phyloP scores from a whole-genome alignment of 2,113 vertebrate genomes.

The Rhea pennata region DNA sequence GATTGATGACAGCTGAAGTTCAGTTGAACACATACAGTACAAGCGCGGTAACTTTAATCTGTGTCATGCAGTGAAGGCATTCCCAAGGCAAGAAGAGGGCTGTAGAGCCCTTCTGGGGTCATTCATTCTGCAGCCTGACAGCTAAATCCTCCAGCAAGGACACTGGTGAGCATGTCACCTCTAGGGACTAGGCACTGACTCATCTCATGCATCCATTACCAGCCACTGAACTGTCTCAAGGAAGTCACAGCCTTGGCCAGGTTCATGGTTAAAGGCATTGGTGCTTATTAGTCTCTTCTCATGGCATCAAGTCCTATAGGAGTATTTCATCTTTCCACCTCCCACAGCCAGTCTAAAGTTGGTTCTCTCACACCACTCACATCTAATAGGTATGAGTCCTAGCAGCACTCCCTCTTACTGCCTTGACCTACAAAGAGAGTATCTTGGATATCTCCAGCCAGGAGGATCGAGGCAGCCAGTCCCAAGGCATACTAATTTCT shows the following conservation, averaged over 20 bases:
- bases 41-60: not conserved
- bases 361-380: not conserved
- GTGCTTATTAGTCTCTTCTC: not conserved
- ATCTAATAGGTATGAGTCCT: not conserved
- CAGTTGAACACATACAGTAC: no score
- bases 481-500: fast-evolving
- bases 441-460: not conserved
- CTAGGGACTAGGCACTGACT: not conserved
- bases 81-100: not conserved
- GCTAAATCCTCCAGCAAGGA: not conserved
- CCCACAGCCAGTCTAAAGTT: not conserved
- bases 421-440: not conserved
- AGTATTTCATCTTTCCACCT: not conserved
- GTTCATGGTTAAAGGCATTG: not conserved
- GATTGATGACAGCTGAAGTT: not conserved
- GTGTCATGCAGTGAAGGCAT: fast-evolving
- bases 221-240: not conserved
- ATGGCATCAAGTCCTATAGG: not conserved
- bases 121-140: not conserved
- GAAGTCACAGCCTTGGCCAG: not conserved
- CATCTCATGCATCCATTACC: not conserved
- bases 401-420: not conserved
- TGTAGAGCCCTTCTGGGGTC: not conserved
- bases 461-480: not conserved
- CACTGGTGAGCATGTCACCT: not conserved